These are phyloP conservation scores for Neotoxoptera formosana DNA, from an alignment of 1,140 invertebrate genomes.

Conservation along the genomic window DNA sequence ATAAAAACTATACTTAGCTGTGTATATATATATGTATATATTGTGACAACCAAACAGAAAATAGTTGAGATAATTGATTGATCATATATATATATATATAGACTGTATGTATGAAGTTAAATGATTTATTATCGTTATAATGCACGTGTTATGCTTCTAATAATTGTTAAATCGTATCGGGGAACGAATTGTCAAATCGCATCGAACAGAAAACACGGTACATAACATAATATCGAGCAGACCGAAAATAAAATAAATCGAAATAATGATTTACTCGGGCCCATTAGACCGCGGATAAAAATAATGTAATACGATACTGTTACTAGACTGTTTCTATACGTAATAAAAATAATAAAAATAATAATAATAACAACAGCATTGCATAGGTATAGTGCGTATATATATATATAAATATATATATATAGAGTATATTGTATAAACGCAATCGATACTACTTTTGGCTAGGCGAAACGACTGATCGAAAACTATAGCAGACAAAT, in stretches of 20 bases:
- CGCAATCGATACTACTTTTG: not conserved
- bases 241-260: not conserved
- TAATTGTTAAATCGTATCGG: not conserved
- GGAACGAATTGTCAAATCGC: not conserved
- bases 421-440: not conserved
- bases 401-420: too few relatives aligned
- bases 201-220: not conserved
- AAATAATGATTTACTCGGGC: not conserved
- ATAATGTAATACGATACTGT: not conserved
- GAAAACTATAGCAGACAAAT: not conserved
- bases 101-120: not conserved
- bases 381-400: too few relatives aligned
- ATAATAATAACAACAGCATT: too few relatives aligned
- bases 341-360: not conserved
- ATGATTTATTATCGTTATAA: constrained; percentile 12
- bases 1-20: not conserved
- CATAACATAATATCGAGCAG: not conserved
- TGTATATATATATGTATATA: not conserved
- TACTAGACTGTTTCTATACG: not conserved
- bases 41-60: not conserved
- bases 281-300: not conserved
- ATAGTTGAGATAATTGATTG: constrained; percentile 8
- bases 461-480: not conserved
- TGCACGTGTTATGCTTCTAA: not conserved
- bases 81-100: not conserved